Base-by-base conservation (phyloP, 1,140 invertebrate species). In the Lepidotrigona ventralis region DNA sequence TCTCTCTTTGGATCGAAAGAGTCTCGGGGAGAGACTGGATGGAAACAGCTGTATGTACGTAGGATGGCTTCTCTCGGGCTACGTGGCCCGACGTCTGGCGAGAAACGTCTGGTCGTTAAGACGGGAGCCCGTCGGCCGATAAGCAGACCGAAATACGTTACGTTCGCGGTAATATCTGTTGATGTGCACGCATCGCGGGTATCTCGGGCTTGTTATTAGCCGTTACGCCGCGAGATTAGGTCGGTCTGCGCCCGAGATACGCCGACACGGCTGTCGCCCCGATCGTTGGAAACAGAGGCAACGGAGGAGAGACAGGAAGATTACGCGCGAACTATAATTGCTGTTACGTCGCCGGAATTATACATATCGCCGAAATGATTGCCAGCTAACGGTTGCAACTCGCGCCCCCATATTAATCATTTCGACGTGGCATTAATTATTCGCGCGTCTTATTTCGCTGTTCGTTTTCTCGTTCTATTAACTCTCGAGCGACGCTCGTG, bases 301-400 rank as follows among this genome's bases (percentile, higher is more conserved):
- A 79, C 68, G 54, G 66, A 70, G 39, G 6, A 33, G n/a, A 46
- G 77, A 72, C 51, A 51, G 68, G 76, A 66, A 83, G 82, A 83
- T 83, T 83, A 73, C 69, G 69, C 69, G 58, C 58, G n/a, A 73
- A 83, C 82, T 83, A 56, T 83, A 83, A 83, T 83, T 83, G 68
- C 77, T 51, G 69, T 83, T 79, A 72, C 82, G 82, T 73, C 26
- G 54, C 81, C 29, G 66, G 74, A 63, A 71, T 83, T 83, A 83
- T 56, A 23, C 66, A 8, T 46, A 70, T 83, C 78, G 78, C 74
- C 66, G 8, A 78, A 83, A 83, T 78, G 66, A 83, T 83, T 78
- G 64, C 64, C 29, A 56, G 64, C 21, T 81, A 68, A 64, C 72
- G 51, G 26, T 70, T 58, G 6, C 39, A 46, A 73, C 73, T 21